These are phyloP conservation scores for Danaus plexippus DNA, from an alignment of 1,140 invertebrate species.

Conservation along the genomic window DNA sequence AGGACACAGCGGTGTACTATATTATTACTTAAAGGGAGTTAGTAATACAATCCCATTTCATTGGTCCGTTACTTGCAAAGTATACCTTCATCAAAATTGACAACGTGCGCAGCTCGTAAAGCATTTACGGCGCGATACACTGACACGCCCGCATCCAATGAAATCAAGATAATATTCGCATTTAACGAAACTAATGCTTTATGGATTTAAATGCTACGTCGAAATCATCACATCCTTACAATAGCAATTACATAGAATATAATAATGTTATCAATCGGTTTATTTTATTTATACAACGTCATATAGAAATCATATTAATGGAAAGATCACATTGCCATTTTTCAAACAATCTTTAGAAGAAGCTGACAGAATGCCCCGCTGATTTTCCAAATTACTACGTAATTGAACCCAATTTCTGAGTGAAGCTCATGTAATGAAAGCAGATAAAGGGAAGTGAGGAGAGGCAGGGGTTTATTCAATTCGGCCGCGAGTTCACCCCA, in stretches of 20 bases:
- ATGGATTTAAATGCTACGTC: conserved; percentile 17
- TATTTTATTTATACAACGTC: not conserved
- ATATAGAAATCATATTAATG: conserved; percentile 5
- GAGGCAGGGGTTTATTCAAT: conserved; percentile 56
- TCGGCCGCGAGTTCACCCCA: conserved; percentile 43
- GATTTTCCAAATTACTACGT: conserved; percentile 61
- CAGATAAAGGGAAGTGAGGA: conserved; percentile 50
- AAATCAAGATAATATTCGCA: conserved; percentile 31
- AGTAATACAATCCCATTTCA: conserved; percentile 43
- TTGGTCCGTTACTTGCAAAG: conserved; percentile 54
- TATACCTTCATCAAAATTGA: conserved; percentile 52
- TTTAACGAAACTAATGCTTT: conserved; percentile 35
- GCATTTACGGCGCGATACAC: conserved; percentile 41
- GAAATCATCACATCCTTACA: conserved; percentile 7
- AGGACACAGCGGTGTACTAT: conserved; percentile 53
- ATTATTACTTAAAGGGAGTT: conserved; percentile 51
- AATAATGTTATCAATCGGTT: conserved; percentile 2
- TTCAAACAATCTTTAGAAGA: conserved; percentile 41
- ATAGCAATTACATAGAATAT: conserved; percentile 10
- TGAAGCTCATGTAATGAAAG: conserved; percentile 63
- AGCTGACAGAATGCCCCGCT: conserved; percentile 60
- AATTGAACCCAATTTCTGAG: conserved; percentile 64
- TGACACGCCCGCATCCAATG: conserved; percentile 32
- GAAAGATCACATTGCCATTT: conserved; percentile 13
- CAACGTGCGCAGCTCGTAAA: conserved; percentile 51